phyloP scores from a whole-genome alignment of 2,113 vertebrate species.

The Sorex fumeus region DNA sequence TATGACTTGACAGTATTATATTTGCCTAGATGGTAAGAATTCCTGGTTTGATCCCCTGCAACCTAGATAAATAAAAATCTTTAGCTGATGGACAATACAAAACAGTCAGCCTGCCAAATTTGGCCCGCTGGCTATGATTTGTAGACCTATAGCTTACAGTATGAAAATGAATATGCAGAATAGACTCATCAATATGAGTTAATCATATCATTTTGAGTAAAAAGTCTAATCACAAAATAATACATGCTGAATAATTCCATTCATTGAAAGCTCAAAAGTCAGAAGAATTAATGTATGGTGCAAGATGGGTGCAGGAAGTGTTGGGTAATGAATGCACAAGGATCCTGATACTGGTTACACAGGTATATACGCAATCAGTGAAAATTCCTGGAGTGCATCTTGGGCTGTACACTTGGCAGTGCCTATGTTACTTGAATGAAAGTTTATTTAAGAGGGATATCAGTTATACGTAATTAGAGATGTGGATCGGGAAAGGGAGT shows the following conservation, averaged over 20 bases:
- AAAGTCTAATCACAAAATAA: conserved; percentile 39
- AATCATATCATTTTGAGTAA: conserved; percentile 53
- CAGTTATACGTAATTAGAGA: conserved; percentile 23
- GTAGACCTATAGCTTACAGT: not conserved
- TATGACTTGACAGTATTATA: no score
- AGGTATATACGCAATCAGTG: not conserved
- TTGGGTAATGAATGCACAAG: not conserved
- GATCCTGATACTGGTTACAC: not conserved
- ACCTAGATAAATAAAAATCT: no score
- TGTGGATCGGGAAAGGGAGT: not conserved
- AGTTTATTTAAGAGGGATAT: conserved; percentile 24
- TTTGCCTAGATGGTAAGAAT: no score
- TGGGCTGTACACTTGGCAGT: not conserved
- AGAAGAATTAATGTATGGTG: conserved; percentile 12
- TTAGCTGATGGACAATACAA: no score
- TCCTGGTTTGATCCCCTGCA: no score
- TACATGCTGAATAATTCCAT: conserved; percentile 7
- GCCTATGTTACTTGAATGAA: conserved; percentile 37
- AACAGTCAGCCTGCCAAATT: not conserved
- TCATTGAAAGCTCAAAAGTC: conserved; percentile 7
- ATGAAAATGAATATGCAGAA: conserved; percentile 34
- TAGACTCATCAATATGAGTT: not conserved
- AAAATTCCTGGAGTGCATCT: not conserved
- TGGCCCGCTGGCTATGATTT: conserved; percentile 36
- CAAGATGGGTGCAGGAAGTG: not conserved